Evolutionary conservation across 2,113 vertebrate species (phyloP).

Genomic region (Brienomyrus brachyistius): DNA sequence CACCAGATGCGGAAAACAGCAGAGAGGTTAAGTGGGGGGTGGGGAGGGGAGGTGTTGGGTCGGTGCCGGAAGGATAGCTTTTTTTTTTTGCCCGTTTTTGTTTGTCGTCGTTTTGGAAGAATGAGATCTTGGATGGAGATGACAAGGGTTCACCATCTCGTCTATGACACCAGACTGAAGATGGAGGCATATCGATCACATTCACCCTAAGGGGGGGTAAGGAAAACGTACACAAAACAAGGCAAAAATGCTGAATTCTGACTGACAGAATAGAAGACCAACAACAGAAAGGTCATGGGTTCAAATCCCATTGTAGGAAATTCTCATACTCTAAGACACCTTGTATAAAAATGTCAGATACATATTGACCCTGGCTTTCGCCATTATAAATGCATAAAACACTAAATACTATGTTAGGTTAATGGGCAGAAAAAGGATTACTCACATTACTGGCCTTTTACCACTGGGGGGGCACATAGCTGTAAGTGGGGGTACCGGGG

Average conservation of each 20-base stretch:
- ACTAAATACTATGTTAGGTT: not conserved
- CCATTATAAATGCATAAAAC: not conserved
- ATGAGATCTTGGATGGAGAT: conserved; percentile 35
- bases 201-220: conserved; percentile 60
- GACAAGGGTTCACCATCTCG: not conserved
- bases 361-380: not conserved
- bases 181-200: conserved; percentile 90
- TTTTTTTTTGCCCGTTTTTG: conserved; percentile 24
- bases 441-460: conserved; percentile 76
- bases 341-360: not conserved
- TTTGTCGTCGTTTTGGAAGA: conserved; percentile 65
- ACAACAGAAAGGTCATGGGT: not conserved
- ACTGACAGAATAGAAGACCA: not conserved
- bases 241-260: not conserved
- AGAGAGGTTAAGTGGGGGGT: conserved; percentile 35
- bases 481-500: conserved; percentile 92
- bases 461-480: conserved; percentile 96
- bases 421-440: not conserved
- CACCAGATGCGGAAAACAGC: conserved; percentile 73
- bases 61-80: conserved; percentile 51
- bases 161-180: conserved; percentile 75
- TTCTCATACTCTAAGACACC: not conserved
- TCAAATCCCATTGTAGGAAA: not conserved
- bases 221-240: not conserved
- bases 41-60: conserved; percentile 54